A percentile compares a stretch with the other conserved stretches of the same genome.
Evolutionary conservation across 1,140 invertebrate genomes (phyloP).

Genomic region (Cyclargus thomasi): DNA sequence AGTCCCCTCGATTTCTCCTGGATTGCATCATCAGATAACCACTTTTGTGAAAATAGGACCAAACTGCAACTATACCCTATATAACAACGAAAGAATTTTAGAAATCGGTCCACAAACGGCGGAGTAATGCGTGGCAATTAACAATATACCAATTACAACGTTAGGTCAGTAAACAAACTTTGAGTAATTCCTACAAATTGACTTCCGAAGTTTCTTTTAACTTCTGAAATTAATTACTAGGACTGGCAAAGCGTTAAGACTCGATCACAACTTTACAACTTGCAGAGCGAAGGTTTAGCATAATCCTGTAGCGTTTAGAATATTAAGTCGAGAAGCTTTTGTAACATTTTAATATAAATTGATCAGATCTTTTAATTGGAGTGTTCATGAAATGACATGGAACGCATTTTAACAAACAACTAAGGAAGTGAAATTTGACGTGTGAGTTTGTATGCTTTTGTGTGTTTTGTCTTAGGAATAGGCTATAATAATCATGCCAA

Average conservation of each 20-base stretch:
- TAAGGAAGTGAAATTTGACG: too few relatives aligned
- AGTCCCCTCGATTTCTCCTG: too few relatives aligned
- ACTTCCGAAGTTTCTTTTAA: slow-evolving; percentile 33
- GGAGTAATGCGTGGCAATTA: background rate
- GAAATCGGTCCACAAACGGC: too few relatives aligned
- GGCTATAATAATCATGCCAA: too few relatives aligned
- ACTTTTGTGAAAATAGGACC: too few relatives aligned
- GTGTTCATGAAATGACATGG: too few relatives aligned
- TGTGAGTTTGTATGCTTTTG: too few relatives aligned
- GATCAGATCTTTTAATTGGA: background rate
- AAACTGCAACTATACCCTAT: too few relatives aligned
- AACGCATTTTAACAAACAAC: too few relatives aligned
- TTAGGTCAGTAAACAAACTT: background rate
- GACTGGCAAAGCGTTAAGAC: slow-evolving; percentile 31
- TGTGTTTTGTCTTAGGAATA: too few relatives aligned
- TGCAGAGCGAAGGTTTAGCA: slow-evolving; percentile 13
- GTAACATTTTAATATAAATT: background rate
- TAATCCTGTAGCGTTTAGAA: slow-evolving; percentile 19
- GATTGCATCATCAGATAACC: too few relatives aligned
- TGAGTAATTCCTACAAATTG: slow-evolving; percentile 39
- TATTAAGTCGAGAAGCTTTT: background rate
- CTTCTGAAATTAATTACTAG: slow-evolving; percentile 51
- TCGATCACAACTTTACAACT: slow-evolving; percentile 36
- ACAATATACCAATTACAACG: background rate
- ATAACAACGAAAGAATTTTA: too few relatives aligned